A percentile compares a stretch with the other conserved stretches of the same genome.
phyloP scores from a whole-genome alignment of 1,140 invertebrate species.

The Cyrtorhinus lividipennis region DNA sequence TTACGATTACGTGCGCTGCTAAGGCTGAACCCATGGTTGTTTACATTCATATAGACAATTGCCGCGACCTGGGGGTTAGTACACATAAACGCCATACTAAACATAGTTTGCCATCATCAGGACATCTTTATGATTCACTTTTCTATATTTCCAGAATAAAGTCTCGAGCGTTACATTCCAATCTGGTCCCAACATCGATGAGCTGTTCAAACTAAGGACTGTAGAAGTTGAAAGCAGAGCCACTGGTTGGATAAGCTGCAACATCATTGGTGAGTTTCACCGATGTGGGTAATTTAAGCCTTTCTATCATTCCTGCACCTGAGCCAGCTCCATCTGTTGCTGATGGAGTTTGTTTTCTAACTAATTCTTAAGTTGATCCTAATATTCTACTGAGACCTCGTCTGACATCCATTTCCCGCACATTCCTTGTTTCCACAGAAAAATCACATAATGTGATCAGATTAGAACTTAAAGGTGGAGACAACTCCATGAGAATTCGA shows the following conservation, averaged over 20 bases:
- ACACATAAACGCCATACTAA: neutral
- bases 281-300: too few species aligned
- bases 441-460: constrained; percentile 41
- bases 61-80: constrained; percentile 70
- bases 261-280: constrained; percentile 46
- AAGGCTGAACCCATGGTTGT: constrained; percentile 48
- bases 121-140: too few species aligned
- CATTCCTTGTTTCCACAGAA: too few species aligned
- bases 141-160: constrained; percentile 62
- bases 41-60: constrained; percentile 85
- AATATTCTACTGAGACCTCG: too few species aligned
- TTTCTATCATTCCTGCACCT: too few species aligned
- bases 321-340: too few species aligned
- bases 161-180: constrained; percentile 67
- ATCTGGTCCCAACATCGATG: constrained; percentile 62
- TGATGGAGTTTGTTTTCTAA: too few species aligned
- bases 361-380: too few species aligned
- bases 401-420: too few species aligned
- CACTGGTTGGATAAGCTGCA: constrained; percentile 75
- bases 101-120: neutral
- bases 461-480: constrained; percentile 78
- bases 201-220: constrained; percentile 60
- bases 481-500: constrained; percentile 73
- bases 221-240: constrained; percentile 68
- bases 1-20: constrained; percentile 42